Conservation (phyloP, 2,113 vertebrate species). For the Oenanthe oenanthe region DNA sequence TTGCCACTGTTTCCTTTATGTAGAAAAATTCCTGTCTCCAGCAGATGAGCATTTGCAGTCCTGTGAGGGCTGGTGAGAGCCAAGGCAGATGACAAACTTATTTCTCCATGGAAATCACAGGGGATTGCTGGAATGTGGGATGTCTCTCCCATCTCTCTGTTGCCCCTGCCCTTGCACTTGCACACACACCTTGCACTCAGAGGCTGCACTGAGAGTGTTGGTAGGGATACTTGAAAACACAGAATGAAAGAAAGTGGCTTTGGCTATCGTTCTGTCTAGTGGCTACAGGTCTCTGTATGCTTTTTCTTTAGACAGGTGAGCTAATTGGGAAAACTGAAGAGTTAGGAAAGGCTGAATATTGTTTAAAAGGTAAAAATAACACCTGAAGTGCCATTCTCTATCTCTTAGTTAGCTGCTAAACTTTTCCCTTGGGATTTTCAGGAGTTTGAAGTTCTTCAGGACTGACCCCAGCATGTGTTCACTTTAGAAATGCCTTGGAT, state of each 20-base stretch:
- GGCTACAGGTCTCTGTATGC: background rate
- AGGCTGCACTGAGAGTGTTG: background rate
- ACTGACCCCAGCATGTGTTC: background rate
- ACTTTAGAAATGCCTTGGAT: background rate
- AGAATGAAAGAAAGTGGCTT: background rate
- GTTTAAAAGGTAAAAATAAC: background rate
- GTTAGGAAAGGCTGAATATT: background rate
- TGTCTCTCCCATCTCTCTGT: background rate
- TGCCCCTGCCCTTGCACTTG: background rate
- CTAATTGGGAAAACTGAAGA: background rate
- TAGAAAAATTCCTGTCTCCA: background rate
- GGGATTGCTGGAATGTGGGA: background rate
- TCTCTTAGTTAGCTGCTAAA: background rate
- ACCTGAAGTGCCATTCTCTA: background rate
- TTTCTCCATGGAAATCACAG: background rate
- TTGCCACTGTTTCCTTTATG: slow-evolving; percentile 6
- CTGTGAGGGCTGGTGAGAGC: background rate
- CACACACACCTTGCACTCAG: background rate
- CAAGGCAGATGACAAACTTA: background rate
- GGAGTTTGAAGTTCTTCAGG: background rate
- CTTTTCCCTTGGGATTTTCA: background rate
- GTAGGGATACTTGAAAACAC: background rate
- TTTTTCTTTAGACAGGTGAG: background rate
- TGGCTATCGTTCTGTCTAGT: background rate
- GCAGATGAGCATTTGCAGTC: background rate